Percentiles rank a stretch among this genome's conserved stretches.
These are phyloP conservation scores for Apotomis turbidana DNA, from an alignment of 2,888 invertebrate genomes.

Conservation along the genomic window DNA sequence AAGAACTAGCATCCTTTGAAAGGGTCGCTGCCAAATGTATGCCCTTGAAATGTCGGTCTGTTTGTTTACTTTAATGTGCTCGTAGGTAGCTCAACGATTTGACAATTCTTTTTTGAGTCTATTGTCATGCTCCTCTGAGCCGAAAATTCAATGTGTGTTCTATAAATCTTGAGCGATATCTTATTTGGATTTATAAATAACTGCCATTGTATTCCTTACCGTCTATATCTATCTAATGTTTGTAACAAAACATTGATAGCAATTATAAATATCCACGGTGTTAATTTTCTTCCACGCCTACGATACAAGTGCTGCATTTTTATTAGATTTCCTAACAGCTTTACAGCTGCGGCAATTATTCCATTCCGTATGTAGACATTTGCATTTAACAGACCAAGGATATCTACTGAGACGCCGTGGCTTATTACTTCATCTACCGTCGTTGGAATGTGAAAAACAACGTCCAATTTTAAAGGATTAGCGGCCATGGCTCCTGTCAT, in stretches of 20 bases:
- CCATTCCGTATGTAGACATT: slow-evolving; percentile 21
- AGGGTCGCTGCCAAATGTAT: slow-evolving; percentile 31
- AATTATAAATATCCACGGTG: not conserved
- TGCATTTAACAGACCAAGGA: slow-evolving; percentile 25
- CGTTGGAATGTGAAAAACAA: slow-evolving; percentile 16
- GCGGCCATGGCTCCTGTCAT: slow-evolving; percentile 27
- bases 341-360: slow-evolving; percentile 18
- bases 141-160: too few species aligned
- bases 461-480: slow-evolving; percentile 28
- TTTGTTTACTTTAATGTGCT: slow-evolving; percentile 13
- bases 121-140: too few species aligned
- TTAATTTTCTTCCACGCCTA: not conserved
- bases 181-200: too few species aligned
- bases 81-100: not conserved
- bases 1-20: slow-evolving; percentile 13
- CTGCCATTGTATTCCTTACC: too few species aligned
- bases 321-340: slow-evolving; percentile 22
- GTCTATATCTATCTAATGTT: too few species aligned
- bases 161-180: too few species aligned
- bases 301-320: slow-evolving; percentile 18
- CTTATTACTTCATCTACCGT: slow-evolving; percentile 3
- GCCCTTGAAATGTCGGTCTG: slow-evolving; percentile 12
- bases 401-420: slow-evolving; percentile 6
- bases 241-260: too few species aligned
- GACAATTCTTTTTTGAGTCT: too few species aligned